Evolutionary conservation across 2,113 vertebrate species (phyloP).

Genomic region (Chamaetylas fuelleborni): DNA sequence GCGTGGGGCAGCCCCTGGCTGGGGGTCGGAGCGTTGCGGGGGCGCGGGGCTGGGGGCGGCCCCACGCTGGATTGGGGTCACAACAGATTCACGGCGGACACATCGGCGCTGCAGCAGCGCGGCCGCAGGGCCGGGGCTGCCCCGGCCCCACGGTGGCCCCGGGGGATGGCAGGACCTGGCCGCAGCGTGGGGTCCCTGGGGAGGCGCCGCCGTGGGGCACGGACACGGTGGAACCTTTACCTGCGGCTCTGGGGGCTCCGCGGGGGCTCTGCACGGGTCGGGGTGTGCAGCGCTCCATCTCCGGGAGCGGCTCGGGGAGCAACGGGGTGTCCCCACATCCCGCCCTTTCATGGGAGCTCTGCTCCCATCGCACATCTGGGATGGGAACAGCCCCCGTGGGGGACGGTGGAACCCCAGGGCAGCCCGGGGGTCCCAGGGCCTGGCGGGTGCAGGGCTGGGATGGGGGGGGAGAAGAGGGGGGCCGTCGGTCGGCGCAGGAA

Average conservation of each 20-base stretch:
- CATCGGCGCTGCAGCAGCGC: neutral
- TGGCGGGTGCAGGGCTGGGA: neutral
- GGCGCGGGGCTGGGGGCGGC: neutral
- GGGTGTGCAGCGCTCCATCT: neutral
- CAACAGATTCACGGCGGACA: fast-evolving
- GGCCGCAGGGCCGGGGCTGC: neutral
- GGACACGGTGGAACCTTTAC: neutral
- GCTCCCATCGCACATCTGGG: neutral
- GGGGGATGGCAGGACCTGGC: neutral
- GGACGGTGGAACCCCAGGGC: neutral
- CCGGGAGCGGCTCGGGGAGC: neutral
- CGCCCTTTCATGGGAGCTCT: neutral
- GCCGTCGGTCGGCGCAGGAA: neutral
- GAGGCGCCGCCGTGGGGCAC: neutral
- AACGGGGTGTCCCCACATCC: fast-evolving
- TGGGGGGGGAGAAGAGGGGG: neutral
- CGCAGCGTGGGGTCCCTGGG: neutral
- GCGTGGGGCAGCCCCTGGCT: neutral
- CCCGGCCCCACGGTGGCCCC: neutral
- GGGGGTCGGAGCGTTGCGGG: neutral
- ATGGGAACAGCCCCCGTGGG: neutral
- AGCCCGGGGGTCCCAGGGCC: neutral
- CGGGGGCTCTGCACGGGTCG: fast-evolving
- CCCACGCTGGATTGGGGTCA: neutral
- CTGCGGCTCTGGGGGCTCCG: neutral